Percentiles rank a stretch among this genome's conserved stretches.
phyloP scores from a whole-genome alignment of 1,140 invertebrate species.

The Philopotamus ludificatus region DNA sequence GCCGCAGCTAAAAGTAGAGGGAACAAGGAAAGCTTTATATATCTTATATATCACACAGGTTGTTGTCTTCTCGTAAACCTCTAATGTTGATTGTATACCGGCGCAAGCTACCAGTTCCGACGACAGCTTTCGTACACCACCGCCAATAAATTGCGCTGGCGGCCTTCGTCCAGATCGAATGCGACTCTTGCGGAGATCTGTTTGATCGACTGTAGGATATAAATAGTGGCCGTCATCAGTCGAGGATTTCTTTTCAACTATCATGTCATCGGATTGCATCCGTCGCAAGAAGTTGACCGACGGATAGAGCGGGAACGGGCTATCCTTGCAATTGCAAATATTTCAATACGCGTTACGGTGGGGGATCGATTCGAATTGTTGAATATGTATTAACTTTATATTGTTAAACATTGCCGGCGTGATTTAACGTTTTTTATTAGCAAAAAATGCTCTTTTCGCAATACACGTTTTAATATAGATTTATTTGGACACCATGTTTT shows the following conservation, averaged over 20 bases:
- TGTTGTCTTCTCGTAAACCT: constrained; percentile 27
- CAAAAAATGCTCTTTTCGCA: too few species aligned
- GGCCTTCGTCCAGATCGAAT: not conserved
- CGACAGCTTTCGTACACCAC: not conserved
- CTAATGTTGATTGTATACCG: constrained; percentile 20
- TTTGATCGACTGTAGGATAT: constrained; percentile 5
- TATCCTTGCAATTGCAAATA: too few species aligned
- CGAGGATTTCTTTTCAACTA: constrained; percentile 17
- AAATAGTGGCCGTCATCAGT: constrained; percentile 31
- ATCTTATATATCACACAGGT: constrained; percentile 18
- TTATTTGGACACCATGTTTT: too few species aligned
- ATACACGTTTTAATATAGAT: too few species aligned
- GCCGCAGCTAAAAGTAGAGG: not conserved
- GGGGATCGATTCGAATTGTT: not conserved
- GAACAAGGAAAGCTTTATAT: constrained; percentile 4
- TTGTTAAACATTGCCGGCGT: too few species aligned
- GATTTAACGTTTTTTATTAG: too few species aligned
- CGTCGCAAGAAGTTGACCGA: constrained; percentile 4
- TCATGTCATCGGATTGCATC: constrained; percentile 11
- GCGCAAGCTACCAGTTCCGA: constrained; percentile 27
- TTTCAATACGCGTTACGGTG: too few species aligned
- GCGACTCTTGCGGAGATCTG: constrained; percentile 2
- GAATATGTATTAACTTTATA: not conserved
- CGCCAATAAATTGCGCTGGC: not conserved
- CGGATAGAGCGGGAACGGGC: too few species aligned